Conservation (phyloP, 2,888 invertebrate species). For the Nymphalis urticae region DNA sequence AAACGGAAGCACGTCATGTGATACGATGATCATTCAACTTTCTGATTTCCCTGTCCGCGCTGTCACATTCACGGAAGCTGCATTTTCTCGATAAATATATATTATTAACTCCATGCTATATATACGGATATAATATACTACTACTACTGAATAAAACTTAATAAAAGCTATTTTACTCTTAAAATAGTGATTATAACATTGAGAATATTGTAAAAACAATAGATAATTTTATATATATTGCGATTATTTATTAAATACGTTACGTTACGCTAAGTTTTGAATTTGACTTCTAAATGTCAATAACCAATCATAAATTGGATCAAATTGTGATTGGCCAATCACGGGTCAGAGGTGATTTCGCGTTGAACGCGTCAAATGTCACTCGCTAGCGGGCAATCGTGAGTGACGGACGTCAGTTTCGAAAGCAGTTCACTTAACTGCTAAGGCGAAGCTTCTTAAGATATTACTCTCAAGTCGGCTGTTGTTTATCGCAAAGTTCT, state of each 20-base stretch:
- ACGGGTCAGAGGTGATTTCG: constrained; percentile 1
- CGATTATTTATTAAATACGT: no score
- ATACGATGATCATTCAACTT: constrained; percentile 17
- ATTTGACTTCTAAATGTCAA: neutral
- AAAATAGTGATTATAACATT: no score
- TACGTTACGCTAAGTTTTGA: no score
- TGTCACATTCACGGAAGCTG: constrained; percentile 18
- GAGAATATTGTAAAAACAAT: no score
- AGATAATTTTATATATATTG: no score
- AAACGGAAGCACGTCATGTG: neutral
- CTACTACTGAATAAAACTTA: no score
- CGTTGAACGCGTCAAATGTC: neutral
- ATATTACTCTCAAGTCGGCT: neutral
- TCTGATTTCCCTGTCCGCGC: constrained; percentile 20
- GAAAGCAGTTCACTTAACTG: neutral
- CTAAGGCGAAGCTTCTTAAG: neutral
- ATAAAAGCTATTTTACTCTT: no score
- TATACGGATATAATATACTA: no score
- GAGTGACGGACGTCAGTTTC: neutral
- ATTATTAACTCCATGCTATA: no score
- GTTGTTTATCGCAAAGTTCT: no score
- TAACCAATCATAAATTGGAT: constrained; percentile 3
- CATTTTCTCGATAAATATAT: neutral
- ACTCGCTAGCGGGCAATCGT: constrained; percentile 3
- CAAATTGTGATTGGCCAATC: constrained; percentile 4